Evolutionary conservation across 2,888 invertebrate species (phyloP).

Genomic region (Scaptomyza parva): DNA sequence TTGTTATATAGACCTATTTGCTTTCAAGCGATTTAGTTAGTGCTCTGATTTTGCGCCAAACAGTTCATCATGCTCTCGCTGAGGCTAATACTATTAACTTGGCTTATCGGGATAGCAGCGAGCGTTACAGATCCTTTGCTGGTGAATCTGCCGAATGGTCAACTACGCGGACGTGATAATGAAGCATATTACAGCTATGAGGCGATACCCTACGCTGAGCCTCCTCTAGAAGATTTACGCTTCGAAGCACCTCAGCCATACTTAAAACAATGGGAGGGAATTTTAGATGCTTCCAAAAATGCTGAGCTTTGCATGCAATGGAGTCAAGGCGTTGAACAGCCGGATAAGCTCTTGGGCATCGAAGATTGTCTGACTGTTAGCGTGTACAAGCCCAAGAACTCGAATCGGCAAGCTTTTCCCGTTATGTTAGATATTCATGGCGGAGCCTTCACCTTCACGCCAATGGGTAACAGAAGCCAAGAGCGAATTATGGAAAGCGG

Average conservation of each 20-base stretch:
- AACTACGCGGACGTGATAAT: slow-evolving; percentile 69
- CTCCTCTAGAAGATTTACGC: slow-evolving; percentile 87
- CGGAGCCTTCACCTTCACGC: slow-evolving; percentile 89
- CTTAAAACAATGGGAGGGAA: slow-evolving; percentile 59
- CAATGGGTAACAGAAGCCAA: slow-evolving; percentile 84
- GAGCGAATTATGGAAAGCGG: slow-evolving; percentile 87
- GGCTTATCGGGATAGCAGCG: neutral
- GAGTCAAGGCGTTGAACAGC: slow-evolving; percentile 83
- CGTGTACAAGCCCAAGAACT: slow-evolving; percentile 86
- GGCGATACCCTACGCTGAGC: slow-evolving; percentile 89
- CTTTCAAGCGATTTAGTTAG: neutral
- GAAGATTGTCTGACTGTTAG: slow-evolving; percentile 90
- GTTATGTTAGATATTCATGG: slow-evolving; percentile 89
- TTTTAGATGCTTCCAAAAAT: slow-evolving; percentile 86
- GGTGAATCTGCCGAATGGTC: slow-evolving; percentile 71
- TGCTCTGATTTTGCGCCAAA: neutral
- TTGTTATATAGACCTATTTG: neutral
- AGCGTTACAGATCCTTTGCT: slow-evolving; percentile 43
- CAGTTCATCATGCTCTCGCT: neutral
- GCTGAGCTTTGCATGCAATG: slow-evolving; percentile 88
- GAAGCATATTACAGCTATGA: slow-evolving; percentile 87
- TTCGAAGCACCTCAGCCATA: slow-evolving; percentile 85
- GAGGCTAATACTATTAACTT: neutral
- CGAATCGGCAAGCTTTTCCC: slow-evolving; percentile 84
- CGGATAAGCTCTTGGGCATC: slow-evolving; percentile 85